Evolutionary conservation across 2,113 vertebrate genomes (phyloP).

Genomic region (Rhegmatorhina hoffmannsi): DNA sequence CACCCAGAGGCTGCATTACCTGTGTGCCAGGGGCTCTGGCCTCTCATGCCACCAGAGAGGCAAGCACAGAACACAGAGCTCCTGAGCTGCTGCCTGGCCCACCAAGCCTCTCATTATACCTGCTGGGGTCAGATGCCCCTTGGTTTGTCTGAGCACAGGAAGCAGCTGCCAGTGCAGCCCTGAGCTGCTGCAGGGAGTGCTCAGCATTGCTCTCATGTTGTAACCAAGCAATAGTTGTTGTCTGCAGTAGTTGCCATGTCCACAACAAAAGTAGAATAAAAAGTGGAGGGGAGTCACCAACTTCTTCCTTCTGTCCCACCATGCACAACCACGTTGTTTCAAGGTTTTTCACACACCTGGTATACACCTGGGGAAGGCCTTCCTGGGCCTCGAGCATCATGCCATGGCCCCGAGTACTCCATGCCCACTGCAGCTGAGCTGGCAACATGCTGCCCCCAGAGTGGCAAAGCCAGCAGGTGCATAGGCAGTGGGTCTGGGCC

Average conservation of each 20-base stretch:
- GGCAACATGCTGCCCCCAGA: neutral
- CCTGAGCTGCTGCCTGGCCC: neutral
- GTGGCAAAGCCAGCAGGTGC: neutral
- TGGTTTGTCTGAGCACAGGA: neutral
- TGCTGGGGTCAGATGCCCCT: neutral
- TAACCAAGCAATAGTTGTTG: neutral
- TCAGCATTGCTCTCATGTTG: rapidly evolving
- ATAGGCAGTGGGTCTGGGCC: rapidly evolving
- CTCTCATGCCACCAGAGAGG: neutral
- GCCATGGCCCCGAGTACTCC: neutral
- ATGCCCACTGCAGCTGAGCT: neutral
- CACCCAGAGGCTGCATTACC: neutral
- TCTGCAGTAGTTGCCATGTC: neutral
- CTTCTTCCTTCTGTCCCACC: neutral
- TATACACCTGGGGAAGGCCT: neutral
- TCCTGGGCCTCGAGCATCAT: neutral
- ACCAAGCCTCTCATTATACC: neutral
- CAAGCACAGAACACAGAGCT: neutral
- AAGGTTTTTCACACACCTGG: neutral
- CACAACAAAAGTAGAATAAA: neutral
- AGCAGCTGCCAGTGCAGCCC: neutral
- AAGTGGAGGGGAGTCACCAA: neutral
- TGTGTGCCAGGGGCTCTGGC: neutral
- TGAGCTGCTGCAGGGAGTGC: neutral
- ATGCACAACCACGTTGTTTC: rapidly evolving